A percentile compares a stretch with the other conserved stretches of the same genome.
phyloP scores from a whole-genome alignment of 2,888 invertebrate species.

The Fabriciana adippe region DNA sequence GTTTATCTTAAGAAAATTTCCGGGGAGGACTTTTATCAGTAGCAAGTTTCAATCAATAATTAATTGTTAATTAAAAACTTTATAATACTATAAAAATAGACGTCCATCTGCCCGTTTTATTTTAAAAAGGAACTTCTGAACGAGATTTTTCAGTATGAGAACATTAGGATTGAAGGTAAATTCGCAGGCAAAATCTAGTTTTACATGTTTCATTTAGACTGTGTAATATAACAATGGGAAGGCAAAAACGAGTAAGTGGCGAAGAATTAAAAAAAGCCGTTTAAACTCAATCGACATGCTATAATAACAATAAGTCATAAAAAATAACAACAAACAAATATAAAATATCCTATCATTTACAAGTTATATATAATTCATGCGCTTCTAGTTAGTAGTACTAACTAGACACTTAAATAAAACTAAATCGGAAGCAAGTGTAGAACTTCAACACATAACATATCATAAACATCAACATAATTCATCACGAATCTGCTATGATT shows the following conservation, averaged over 20 bases:
- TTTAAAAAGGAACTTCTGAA: too few relatives aligned
- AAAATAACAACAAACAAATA: slow-evolving; percentile 5
- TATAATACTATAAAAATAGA: background rate
- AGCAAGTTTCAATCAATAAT: background rate
- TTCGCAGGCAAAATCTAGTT: slow-evolving; percentile 5
- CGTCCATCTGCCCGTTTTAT: too few relatives aligned
- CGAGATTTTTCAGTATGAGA: too few relatives aligned
- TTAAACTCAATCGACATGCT: slow-evolving; percentile 11
- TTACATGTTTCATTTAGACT: background rate
- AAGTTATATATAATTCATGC: background rate
- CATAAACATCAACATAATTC: too few relatives aligned
- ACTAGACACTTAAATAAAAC: too few relatives aligned
- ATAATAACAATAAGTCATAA: slow-evolving; percentile 9
- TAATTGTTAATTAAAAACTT: background rate
- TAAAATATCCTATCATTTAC: slow-evolving; percentile 9
- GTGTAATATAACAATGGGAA: slow-evolving; percentile 12
- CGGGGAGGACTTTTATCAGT: background rate
- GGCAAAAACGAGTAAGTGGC: slow-evolving; percentile 6
- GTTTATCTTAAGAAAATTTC: background rate
- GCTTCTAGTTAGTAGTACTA: too few relatives aligned
- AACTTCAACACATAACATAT: too few relatives aligned
- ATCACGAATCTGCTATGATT: too few relatives aligned
- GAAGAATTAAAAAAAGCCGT: slow-evolving; percentile 14
- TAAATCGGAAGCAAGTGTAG: too few relatives aligned
- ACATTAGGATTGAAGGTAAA: background rate